Evolutionary conservation across 2,113 vertebrate species (phyloP), one percentile per base, ranked within the genome.

Genomic region (Ciconia boyciana): DNA sequence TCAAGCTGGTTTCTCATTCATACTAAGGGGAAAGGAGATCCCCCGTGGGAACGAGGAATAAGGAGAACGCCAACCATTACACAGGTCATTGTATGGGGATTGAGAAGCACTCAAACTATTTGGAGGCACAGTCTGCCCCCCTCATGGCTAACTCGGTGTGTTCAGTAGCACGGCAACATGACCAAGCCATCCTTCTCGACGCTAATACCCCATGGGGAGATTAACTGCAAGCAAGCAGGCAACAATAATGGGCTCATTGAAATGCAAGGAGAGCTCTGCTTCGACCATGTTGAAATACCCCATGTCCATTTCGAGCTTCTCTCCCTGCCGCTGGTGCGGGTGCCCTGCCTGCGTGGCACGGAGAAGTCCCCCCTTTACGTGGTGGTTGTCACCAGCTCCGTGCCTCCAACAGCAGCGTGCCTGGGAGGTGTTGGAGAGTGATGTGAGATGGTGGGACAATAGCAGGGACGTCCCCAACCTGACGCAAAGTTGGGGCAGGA

Each of bases 21-120:
- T 49, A 29, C 10, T 22, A 2, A 14, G 28, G 24, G 11, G 10
- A 90, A 88, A 92, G 29, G 43, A 34, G 41, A 44, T 55, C 8
- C 13, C 48, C 10, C 1, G 1, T 1, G 5, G 43, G 31, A 89
- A 2, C 13, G 9, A 25, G 60, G 51, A 81, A 68, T 51, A 69
- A 54, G 55, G 34, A 61, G 54, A 83, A 26, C 6, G 17, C 16
- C 20, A 78, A 0, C 57, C 17, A 41, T 68, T 77, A 72, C 58
- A 24, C 0, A 0, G 43, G 25, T 74, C 84, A 55, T 71, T 0
- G 0, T 34, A 26, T 2, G 8, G 36, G 51, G 57, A 65, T 5
- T 49, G 58, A 44, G 72, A 83, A 83, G 28, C 44, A 21, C 46
- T 79, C 16, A 1, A 24, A 43, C 10, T 26, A 3, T 72, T 85